Evolutionary conservation across 1,140 invertebrate species (phyloP), one percentile per base, ranked within the genome.

Genomic region (Heliconius himera): DNA sequence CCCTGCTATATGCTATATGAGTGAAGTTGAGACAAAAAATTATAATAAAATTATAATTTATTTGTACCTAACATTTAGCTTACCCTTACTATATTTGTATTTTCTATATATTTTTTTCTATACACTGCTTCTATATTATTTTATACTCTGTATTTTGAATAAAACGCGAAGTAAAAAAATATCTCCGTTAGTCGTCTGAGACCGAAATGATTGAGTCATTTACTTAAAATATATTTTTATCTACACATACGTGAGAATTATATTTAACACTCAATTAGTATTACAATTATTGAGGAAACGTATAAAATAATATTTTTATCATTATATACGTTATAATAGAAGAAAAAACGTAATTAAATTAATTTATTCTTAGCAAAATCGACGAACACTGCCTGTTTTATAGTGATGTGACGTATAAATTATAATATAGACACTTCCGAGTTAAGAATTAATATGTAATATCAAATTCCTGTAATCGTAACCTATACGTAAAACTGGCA

Each of bases 341-440:
- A 13, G 60, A 66, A 66, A 66, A 66, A 66, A 66, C 60, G 60
- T 11, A 29, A 66, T 66, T 66, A 29, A 66, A 66, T 66, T 66
- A 66, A 66, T 66, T 66, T 66, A 29, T 66, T 66, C 22, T 29
- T 66, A 29, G 60, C 60, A 66, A 66, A 66, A 66, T 66, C 0
- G 16, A 66, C 8, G 26, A 56, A 2, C n/a, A 8, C 54, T 56
- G 3, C 8, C 29, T 66, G 3, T 66, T 66, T 66, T 29, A 66
- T 29, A 66, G 11, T 66, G 6, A 29, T 29, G 5, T 66, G 26
- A 13, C 22, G 60, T 29, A 66, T 66, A 66, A 26, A 66, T 66
- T 66, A 26, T 26, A 26, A 66, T 16, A n/a, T 29, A 29, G 16
- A 29, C 5, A 66, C 26, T 66, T 66, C 60, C 60, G 60, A 66